Percentiles rank a stretch among this genome's conserved stretches.
These are phyloP conservation scores for Pharmacophagus antenor DNA, from an alignment of 2,888 invertebrate genomes.

Conservation along the genomic window DNA sequence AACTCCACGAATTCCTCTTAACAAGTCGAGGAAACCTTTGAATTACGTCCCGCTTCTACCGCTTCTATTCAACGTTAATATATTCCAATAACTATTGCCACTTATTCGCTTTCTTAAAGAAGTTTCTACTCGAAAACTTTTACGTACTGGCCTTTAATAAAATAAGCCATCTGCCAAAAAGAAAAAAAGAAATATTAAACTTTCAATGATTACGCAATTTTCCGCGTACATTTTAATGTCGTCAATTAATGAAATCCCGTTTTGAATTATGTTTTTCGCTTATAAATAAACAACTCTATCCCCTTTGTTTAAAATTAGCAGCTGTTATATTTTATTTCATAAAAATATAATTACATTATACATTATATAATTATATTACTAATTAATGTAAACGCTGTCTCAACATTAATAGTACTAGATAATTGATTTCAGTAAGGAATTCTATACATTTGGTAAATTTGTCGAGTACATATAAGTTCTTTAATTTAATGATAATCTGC, in stretches of 20 bases:
- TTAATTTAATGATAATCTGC: too few species aligned
- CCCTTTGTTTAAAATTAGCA: slow-evolving; percentile 6
- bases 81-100: slow-evolving; percentile 18
- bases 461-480: too few species aligned
- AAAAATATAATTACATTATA: not conserved
- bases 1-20: slow-evolving; percentile 3
- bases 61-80: slow-evolving; percentile 16
- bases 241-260: slow-evolving; percentile 15
- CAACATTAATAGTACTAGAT: not conserved
- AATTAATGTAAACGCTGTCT: too few species aligned
- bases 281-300: slow-evolving; percentile 26
- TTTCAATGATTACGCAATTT: slow-evolving; percentile 24
- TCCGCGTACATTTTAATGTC: slow-evolving; percentile 9
- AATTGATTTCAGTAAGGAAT: not conserved
- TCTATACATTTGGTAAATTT: not conserved
- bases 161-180: slow-evolving; percentile 24
- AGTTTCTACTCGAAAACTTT: slow-evolving; percentile 12
- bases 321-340: slow-evolving; percentile 14
- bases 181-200: slow-evolving; percentile 25
- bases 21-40: slow-evolving; percentile 9
- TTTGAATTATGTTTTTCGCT: slow-evolving; percentile 21
- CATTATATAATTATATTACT: too few species aligned
- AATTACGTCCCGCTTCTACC: slow-evolving; percentile 3
- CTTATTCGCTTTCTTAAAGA: slow-evolving; percentile 18
- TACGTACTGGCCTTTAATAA: slow-evolving; percentile 22